phyloP scores from a whole-genome alignment of 2,888 invertebrate species.

The Yponomeuta plumbellus region DNA sequence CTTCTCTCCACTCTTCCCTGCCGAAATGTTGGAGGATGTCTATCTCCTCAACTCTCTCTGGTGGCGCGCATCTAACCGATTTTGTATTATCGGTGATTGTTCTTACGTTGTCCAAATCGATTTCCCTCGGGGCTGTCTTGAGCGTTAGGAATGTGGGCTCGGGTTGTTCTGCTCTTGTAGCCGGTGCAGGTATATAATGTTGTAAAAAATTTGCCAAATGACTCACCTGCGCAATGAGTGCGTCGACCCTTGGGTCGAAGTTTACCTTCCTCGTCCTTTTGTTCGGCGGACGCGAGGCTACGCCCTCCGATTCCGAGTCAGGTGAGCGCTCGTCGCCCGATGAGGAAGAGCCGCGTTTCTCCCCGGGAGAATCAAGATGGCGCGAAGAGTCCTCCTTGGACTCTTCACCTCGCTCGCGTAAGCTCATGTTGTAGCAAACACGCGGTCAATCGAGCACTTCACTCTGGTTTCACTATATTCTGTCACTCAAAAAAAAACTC shows the following conservation, averaged over 20 bases:
- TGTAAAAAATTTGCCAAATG: background rate
- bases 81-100: conserved; percentile 14
- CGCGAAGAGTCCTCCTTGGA: no score
- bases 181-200: background rate
- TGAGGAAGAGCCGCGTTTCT: no score
- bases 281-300: conserved; percentile 16
- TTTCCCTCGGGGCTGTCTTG: background rate
- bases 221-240: background rate
- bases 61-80: conserved; percentile 8
- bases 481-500: no score
- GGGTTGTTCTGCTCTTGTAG: background rate
- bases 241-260: conserved; percentile 1
- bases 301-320: background rate
- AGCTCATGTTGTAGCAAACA: no score
- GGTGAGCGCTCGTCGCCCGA: no score
- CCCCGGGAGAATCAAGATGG: no score
- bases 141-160: background rate
- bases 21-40: conserved; percentile 18
- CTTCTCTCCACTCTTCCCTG: conserved; percentile 20
- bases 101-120: conserved; percentile 14
- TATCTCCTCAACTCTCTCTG: conserved; percentile 10
- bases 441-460: no score
- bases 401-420: no score
- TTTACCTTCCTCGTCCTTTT: conserved; percentile 6
- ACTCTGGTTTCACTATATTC: no score